phyloP scores from a whole-genome alignment of 2,797 vertebrate species.

The Thalassophryne amazonica region DNA sequence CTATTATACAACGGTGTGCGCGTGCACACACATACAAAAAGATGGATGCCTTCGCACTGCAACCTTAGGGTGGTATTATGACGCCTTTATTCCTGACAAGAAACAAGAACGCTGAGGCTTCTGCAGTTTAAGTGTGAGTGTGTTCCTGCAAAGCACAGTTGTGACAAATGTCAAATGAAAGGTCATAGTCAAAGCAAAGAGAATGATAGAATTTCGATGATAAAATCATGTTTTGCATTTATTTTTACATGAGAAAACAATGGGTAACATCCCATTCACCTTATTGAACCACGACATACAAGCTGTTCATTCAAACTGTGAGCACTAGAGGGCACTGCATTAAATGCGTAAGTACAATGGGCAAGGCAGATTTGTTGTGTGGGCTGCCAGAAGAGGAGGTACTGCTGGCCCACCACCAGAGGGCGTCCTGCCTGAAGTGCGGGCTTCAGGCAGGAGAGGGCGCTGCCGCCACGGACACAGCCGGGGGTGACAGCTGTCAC shows the following conservation, averaged over 20 bases:
- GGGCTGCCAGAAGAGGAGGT: no score
- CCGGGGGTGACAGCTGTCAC: no score
- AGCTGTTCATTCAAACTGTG: no score
- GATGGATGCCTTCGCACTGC: background rate
- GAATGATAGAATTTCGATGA: background rate
- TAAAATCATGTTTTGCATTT: no score
- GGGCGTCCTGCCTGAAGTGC: no score
- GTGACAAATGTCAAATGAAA: background rate
- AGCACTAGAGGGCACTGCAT: no score
- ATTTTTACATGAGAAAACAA: background rate
- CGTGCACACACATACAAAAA: background rate
- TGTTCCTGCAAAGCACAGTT: background rate
- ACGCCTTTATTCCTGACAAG: constrained; percentile 2
- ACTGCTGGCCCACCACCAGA: no score
- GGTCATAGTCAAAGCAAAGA: background rate
- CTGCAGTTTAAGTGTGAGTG: background rate
- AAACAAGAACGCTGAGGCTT: background rate
- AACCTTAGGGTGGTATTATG: constrained; percentile 1
- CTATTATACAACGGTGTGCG: background rate
- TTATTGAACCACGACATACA: no score
- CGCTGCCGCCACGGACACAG: no score
- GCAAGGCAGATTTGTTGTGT: no score
- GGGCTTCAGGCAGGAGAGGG: no score
- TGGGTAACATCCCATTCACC: background rate
- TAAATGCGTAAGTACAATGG: no score